Conservation (phyloP, 2,113 vertebrate species). For the Corythaeola cristata region DNA sequence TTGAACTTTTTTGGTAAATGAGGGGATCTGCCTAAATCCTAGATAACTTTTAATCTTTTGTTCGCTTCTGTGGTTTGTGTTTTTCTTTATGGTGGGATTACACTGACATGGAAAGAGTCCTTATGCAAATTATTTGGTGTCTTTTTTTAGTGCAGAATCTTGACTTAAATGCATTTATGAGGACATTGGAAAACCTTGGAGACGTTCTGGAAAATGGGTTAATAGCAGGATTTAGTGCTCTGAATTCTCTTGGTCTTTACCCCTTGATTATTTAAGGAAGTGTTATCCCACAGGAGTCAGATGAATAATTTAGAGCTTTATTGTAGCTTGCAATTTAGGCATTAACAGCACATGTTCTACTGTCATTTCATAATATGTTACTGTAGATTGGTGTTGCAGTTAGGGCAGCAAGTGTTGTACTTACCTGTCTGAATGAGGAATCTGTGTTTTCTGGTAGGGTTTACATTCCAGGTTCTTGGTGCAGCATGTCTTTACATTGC, state of each 20-base stretch:
- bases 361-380: not conserved
- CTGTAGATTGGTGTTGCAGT: not conserved
- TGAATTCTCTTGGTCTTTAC: not conserved
- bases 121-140: not conserved
- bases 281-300: not conserved
- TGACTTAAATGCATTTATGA: not conserved
- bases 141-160: not conserved
- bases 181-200: not conserved
- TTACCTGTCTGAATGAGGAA: not conserved
- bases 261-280: not conserved
- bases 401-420: not conserved
- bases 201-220: fast-evolving
- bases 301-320: not conserved
- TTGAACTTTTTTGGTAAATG: not conserved
- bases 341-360: not conserved
- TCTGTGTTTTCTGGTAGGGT: not conserved
- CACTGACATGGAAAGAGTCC: not conserved
- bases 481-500: not conserved
- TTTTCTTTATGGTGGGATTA: not conserved
- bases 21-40: not conserved
- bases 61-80: not conserved
- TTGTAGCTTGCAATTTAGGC: not conserved
- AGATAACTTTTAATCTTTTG: not conserved
- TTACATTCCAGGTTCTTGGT: not conserved
- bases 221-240: not conserved